Percentiles rank a stretch among this genome's conserved stretches.
Conservation (phyloP, 2,113 vertebrate species). For the Cathartes aura region DNA sequence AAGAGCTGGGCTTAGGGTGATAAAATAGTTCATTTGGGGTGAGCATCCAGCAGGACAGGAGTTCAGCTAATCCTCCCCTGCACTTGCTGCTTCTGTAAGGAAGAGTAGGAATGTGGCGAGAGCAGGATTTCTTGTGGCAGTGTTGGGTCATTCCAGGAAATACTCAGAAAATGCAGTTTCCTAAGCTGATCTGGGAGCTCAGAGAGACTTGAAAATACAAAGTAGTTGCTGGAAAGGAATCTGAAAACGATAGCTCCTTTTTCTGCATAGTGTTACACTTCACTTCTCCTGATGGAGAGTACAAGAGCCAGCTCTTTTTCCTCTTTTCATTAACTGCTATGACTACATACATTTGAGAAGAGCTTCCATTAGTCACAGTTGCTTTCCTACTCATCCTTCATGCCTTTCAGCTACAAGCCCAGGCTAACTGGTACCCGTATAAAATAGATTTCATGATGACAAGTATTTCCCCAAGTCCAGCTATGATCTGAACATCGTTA, state of each 20-base stretch:
- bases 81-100: background rate
- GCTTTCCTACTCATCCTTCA: conserved; percentile 60
- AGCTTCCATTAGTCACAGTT: conserved; percentile 63
- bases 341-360: conserved; percentile 26
- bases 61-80: background rate
- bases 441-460: background rate
- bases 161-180: background rate
- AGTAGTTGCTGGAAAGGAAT: conserved; percentile 25
- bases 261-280: background rate
- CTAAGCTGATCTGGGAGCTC: background rate
- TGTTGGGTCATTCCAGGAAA: background rate
- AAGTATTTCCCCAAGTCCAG: background rate
- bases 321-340: conserved; percentile 49
- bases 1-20: background rate
- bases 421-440: background rate
- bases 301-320: conserved; percentile 10
- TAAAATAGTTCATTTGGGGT: background rate
- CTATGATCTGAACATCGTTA: background rate
- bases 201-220: background rate
- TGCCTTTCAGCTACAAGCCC: conserved; percentile 17
- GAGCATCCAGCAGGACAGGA: background rate
- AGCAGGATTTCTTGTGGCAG: background rate
- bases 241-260: conserved; percentile 18
- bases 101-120: accelerated
- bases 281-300: background rate